Percentiles rank a stretch among this genome's conserved stretches.
These are phyloP conservation scores for Muscidifurax raptorellus DNA, from an alignment of 1,140 invertebrate genomes.

Conservation along the genomic window DNA sequence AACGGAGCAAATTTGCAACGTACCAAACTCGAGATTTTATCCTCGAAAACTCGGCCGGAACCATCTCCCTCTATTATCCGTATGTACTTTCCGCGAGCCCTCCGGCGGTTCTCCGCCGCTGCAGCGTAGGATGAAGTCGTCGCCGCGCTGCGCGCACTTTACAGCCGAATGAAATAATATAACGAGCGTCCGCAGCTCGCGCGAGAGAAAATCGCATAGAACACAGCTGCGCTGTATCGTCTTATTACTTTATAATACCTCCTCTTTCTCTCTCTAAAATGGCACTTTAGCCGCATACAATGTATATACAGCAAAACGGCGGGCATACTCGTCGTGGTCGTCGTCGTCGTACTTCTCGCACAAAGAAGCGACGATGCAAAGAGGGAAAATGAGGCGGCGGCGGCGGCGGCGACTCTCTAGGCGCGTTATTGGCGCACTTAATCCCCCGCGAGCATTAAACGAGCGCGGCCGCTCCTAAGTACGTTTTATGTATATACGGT, in stretches of 20 bases:
- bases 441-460: slow-evolving; percentile 8
- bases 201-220: no score
- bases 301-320: neutral
- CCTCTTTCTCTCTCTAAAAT: neutral
- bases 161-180: no score
- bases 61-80: no score
- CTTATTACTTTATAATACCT: slow-evolving; percentile 5
- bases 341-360: neutral
- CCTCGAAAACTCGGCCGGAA: no score
- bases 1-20: no score
- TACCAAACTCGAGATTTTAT: no score
- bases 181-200: no score
- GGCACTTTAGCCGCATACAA: neutral
- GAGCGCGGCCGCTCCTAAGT: neutral
- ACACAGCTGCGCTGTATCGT: neutral
- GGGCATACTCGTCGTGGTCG: neutral
- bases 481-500: neutral
- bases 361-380: neutral
- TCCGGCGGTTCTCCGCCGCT: no score
- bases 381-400: neutral
- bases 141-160: neutral
- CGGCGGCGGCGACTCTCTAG: no score
- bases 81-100: no score
- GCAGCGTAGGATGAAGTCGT: neutral
- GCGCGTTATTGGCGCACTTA: slow-evolving; percentile 1